phyloP scores from a whole-genome alignment of 2,888 invertebrate species.

The Choreutis nemorana region DNA sequence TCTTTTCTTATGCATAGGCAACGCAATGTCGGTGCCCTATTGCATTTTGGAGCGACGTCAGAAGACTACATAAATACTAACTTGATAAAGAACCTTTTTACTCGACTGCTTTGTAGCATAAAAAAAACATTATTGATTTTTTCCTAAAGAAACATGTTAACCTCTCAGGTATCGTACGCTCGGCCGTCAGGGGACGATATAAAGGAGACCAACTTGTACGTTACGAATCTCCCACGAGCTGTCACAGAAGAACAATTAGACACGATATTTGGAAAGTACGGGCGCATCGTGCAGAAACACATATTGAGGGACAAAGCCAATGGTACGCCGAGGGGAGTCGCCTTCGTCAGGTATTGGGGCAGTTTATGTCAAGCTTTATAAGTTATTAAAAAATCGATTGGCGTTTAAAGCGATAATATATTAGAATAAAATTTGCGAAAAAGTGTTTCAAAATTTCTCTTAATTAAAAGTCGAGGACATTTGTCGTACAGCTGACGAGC shows the following conservation, averaged over 20 bases:
- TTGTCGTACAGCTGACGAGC: too few species aligned
- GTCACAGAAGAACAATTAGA: conserved; percentile 85
- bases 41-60: too few species aligned
- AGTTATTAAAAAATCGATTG: too few species aligned
- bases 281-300: conserved; percentile 91
- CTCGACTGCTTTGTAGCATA: too few species aligned
- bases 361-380: neutral
- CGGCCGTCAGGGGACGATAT: conserved; percentile 91
- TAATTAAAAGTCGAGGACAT: too few species aligned
- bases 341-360: conserved; percentile 83
- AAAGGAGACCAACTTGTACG: conserved; percentile 93
- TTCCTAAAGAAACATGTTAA: neutral
- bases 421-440: too few species aligned
- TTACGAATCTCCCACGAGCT: conserved; percentile 89
- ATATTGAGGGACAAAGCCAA: conserved; percentile 89
- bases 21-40: too few species aligned
- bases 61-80: too few species aligned
- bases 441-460: too few species aligned
- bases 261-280: conserved; percentile 86
- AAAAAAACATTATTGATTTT: conserved; percentile 5
- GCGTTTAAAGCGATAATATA: too few species aligned
- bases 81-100: too few species aligned
- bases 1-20: too few species aligned
- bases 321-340: conserved; percentile 88
- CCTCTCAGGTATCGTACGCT: conserved; percentile 81